Evolutionary conservation across 2,113 vertebrate species (phyloP).

Genomic region (Malurus elegans): DNA sequence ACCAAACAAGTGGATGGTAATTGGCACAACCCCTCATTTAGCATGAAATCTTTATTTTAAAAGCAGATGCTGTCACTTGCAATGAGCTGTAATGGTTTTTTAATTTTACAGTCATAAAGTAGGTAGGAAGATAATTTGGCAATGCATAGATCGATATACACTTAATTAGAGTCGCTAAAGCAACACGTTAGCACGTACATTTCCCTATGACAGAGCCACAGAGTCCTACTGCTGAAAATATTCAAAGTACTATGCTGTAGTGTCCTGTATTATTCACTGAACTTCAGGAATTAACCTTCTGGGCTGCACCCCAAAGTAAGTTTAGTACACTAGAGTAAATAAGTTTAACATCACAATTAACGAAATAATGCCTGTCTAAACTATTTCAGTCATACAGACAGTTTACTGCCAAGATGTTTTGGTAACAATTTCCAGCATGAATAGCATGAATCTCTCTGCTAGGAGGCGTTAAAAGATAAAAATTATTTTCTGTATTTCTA

Average conservation of each 20-base stretch:
- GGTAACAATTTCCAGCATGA: neutral
- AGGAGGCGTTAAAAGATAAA: neutral
- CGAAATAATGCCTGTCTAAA: neutral
- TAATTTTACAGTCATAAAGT: neutral
- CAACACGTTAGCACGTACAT: accelerated
- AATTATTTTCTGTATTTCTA: neutral
- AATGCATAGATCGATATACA: neutral
- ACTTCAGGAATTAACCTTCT: neutral
- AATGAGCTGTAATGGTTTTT: neutral
- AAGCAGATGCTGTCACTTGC: neutral
- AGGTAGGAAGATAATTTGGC: neutral
- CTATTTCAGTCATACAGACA: neutral
- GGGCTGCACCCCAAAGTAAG: no score
- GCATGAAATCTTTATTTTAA: neutral
- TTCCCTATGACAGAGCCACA: neutral
- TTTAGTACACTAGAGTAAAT: neutral
- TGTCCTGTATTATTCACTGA: neutral
- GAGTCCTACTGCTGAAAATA: neutral
- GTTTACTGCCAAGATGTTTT: neutral
- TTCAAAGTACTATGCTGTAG: neutral
- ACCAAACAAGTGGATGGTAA: neutral
- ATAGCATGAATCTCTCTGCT: neutral
- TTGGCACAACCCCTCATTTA: neutral
- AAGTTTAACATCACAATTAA: neutral
- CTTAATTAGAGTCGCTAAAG: neutral